A percentile compares a stretch with the other conserved stretches of the same genome.
phyloP scores from a whole-genome alignment of 2,888 invertebrate genomes.

The Zygogramma bicolorata region DNA sequence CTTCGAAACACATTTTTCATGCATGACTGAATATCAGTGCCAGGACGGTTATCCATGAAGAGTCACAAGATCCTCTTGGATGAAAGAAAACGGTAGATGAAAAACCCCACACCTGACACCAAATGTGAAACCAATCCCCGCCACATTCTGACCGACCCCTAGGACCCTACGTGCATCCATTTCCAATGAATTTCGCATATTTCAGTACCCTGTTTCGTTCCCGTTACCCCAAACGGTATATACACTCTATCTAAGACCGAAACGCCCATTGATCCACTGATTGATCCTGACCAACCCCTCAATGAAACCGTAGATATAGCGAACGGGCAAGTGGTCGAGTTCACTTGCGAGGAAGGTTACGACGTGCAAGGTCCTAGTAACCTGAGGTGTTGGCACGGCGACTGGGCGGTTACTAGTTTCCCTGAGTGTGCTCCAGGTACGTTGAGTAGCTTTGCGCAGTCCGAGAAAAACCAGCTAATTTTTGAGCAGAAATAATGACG shows the following conservation, averaged over 20 bases:
- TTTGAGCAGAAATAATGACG: neutral
- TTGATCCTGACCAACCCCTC: constrained; percentile 69
- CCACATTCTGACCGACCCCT: neutral
- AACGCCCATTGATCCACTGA: constrained; percentile 54
- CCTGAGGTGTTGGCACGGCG: constrained; percentile 83
- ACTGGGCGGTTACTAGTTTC: constrained; percentile 82
- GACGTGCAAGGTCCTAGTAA: constrained; percentile 78
- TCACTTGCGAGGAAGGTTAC: constrained; percentile 82
- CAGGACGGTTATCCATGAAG: too few species aligned
- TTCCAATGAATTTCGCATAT: constrained; percentile 28
- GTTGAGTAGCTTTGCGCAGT: too few species aligned
- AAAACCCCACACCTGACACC: neutral
- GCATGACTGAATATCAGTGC: too few species aligned
- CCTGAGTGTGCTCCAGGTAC: constrained; percentile 83
- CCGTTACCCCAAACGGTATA: constrained; percentile 76
- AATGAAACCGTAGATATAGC: constrained; percentile 73
- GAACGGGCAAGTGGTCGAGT: constrained; percentile 80
- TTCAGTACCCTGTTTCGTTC: constrained; percentile 79
- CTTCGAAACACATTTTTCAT: too few species aligned
- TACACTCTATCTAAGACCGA: constrained; percentile 71
- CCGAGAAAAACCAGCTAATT: too few species aligned
- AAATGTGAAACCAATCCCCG: neutral
- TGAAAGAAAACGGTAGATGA: too few species aligned
- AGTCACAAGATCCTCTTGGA: too few species aligned
- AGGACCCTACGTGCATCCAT: neutral